Conservation (phyloP, 1,140 invertebrate genomes). For the Oedothorax gibbosus region DNA sequence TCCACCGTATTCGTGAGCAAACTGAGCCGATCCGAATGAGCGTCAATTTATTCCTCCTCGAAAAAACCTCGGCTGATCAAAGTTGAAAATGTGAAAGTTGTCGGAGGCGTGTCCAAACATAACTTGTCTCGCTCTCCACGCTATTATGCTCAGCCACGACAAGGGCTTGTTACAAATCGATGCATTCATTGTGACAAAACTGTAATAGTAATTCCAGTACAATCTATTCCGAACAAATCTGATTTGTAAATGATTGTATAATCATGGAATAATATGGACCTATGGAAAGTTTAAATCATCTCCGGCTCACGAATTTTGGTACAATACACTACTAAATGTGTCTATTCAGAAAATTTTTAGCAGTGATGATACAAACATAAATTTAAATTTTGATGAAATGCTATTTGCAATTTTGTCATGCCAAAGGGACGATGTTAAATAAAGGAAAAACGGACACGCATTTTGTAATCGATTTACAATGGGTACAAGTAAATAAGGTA, state of each 20-base stretch:
- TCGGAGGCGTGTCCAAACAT: slow-evolving; percentile 47
- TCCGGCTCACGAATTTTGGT: too few species aligned
- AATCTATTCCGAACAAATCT: too few species aligned
- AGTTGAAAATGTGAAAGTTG: slow-evolving; percentile 45
- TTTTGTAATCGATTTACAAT: slow-evolving; percentile 35
- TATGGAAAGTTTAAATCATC: too few species aligned
- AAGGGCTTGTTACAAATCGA: too few species aligned
- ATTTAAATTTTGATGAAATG: too few species aligned
- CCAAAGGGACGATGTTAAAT: background rate
- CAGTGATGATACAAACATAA: too few species aligned
- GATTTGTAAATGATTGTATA: too few species aligned
- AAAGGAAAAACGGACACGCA: slow-evolving; percentile 29
- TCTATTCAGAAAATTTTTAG: too few species aligned
- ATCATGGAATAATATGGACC: too few species aligned
- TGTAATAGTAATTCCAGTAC: background rate
- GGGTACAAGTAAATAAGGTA: slow-evolving; percentile 38
- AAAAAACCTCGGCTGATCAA: slow-evolving; percentile 50
- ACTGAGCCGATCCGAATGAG: background rate
- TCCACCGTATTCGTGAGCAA: background rate
- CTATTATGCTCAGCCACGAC: background rate
- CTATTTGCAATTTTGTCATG: too few species aligned
- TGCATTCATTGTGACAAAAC: too few species aligned
- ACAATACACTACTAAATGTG: too few species aligned
- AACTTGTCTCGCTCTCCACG: slow-evolving; percentile 1
- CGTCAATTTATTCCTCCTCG: slow-evolving; percentile 46